Evolutionary conservation across 2,113 vertebrate species (phyloP).

Genomic region (Salvelinus namaycush): DNA sequence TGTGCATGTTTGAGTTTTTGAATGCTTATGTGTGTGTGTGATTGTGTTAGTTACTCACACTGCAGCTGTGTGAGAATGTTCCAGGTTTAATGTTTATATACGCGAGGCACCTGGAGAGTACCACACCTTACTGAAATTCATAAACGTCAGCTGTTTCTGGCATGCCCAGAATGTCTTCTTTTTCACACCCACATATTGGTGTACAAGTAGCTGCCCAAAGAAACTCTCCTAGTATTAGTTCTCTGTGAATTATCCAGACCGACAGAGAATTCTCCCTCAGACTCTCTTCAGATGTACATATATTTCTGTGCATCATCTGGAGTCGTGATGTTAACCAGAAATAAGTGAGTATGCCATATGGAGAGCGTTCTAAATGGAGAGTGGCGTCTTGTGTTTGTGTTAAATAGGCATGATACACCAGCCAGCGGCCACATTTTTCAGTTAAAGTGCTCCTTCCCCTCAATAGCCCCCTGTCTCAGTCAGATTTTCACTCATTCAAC

Average conservation of each 20-base stretch:
- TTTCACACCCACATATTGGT: slow-evolving; percentile 48
- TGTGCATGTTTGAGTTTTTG: background rate
- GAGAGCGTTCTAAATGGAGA: slow-evolving; percentile 60
- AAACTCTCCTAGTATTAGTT: slow-evolving; percentile 52
- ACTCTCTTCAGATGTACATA: slow-evolving; percentile 55
- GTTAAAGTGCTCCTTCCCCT: slow-evolving; percentile 73
- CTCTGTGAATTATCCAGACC: slow-evolving; percentile 17
- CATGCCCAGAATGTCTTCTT: slow-evolving; percentile 65
- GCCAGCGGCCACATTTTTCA: slow-evolving; percentile 82
- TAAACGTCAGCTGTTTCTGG: slow-evolving; percentile 71
- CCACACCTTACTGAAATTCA: slow-evolving; percentile 79
- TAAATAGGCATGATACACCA: slow-evolving; percentile 74
- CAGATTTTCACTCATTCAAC: slow-evolving; percentile 92
- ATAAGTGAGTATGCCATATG: slow-evolving; percentile 12
- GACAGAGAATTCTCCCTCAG: slow-evolving; percentile 4
- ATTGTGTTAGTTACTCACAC: slow-evolving; percentile 59
- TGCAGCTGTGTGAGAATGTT: slow-evolving; percentile 78
- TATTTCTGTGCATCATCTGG: slow-evolving; percentile 59
- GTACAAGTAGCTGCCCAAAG: background rate
- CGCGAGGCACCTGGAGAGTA: slow-evolving; percentile 78
- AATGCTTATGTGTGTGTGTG: slow-evolving; percentile 13
- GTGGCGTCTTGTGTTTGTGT: slow-evolving; percentile 57
- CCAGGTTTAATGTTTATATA: slow-evolving; percentile 69
- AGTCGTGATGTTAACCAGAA: slow-evolving; percentile 56
- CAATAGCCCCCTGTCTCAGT: slow-evolving; percentile 72